A percentile compares a stretch with the other conserved stretches of the same genome.
Conservation (phyloP, 1,140 invertebrate species). For the Palaemon carinicauda region DNA sequence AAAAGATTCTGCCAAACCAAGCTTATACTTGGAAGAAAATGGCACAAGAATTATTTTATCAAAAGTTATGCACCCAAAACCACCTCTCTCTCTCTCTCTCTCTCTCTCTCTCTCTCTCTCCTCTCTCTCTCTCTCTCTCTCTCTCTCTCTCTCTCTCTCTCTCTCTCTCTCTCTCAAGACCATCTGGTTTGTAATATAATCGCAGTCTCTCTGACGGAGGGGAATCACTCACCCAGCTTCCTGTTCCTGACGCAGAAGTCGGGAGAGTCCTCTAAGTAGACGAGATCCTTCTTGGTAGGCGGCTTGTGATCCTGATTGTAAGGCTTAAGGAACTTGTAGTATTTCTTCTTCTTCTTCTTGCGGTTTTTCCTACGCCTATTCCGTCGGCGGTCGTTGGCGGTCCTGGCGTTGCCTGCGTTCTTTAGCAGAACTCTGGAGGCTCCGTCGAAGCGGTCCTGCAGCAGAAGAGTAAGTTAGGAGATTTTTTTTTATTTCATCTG, state of each 20-base stretch:
- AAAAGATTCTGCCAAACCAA: too few relatives aligned
- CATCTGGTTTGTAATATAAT: too few relatives aligned
- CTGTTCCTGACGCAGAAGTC: constrained; percentile 90
- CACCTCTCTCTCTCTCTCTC: too few relatives aligned
- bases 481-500: too few relatives aligned
- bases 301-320: constrained; percentile 90
- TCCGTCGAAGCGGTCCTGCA: constrained; percentile 92
- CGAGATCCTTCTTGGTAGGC: constrained; percentile 86
- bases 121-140: too few relatives aligned
- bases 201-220: too few relatives aligned
- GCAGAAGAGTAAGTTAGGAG: constrained; percentile 77
- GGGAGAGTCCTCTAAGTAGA: constrained; percentile 91
- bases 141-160: too few relatives aligned
- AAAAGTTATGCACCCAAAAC: too few relatives aligned
- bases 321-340: constrained; percentile 86
- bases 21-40: too few relatives aligned
- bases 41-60: too few relatives aligned
- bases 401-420: constrained; percentile 72
- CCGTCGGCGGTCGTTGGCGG: constrained; percentile 64
- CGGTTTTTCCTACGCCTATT: constrained; percentile 63
- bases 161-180: too few relatives aligned
- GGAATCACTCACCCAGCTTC: constrained; percentile 71
- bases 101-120: too few relatives aligned
- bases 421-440: constrained; percentile 84
- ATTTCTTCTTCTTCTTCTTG: constrained; percentile 70